phyloP scores from a whole-genome alignment of 2,113 vertebrate species.

The Deroptyus accipitrinus region DNA sequence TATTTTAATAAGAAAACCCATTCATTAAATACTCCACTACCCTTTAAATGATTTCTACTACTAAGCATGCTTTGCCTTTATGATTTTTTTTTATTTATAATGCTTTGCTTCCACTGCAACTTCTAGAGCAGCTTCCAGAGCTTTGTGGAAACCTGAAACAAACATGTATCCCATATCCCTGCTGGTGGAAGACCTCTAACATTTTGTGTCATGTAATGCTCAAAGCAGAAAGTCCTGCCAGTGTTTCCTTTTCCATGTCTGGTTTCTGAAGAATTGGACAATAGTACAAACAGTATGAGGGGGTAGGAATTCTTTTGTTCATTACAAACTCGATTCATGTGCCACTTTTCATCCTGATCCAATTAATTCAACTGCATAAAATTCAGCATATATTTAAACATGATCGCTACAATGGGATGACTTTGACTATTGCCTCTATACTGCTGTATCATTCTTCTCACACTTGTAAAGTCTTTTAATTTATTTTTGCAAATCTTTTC shows the following conservation, averaged over 20 bases:
- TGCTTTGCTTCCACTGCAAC: background rate
- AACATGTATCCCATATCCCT: background rate
- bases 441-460: background rate
- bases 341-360: background rate
- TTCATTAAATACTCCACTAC: background rate
- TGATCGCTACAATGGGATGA: background rate
- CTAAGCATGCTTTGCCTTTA: background rate
- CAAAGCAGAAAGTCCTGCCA: background rate
- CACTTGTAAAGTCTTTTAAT: background rate
- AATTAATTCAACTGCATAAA: background rate
- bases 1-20: background rate
- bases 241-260: background rate
- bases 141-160: background rate
- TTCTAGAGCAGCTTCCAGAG: background rate
- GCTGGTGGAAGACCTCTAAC: background rate
- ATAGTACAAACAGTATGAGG: background rate
- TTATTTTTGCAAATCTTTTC: background rate
- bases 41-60: background rate
- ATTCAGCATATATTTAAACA: background rate
- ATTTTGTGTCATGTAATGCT: background rate
- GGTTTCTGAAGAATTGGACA: background rate
- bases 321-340: background rate
- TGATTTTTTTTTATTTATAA: background rate
- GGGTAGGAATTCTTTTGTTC: background rate
- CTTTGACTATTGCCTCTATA: background rate